Evolutionary conservation across 2,888 invertebrate species (phyloP).

Genomic region (Agrochola circellaris): DNA sequence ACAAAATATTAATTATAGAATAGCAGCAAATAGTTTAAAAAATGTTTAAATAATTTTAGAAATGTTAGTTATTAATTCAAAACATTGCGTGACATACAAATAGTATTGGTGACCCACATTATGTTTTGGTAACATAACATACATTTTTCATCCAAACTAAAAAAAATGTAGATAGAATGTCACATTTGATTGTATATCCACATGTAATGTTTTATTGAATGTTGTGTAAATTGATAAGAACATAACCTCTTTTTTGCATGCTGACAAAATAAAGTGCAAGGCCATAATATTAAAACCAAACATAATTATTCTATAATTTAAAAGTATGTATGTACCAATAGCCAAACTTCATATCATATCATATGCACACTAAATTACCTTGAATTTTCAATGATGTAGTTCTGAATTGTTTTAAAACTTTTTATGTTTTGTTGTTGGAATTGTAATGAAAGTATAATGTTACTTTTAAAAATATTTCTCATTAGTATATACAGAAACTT

Average conservation of each 20-base stretch:
- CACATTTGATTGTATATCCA: constrained; percentile 45
- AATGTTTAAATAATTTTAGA: background rate
- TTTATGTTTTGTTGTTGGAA: constrained; percentile 33
- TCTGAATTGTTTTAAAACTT: constrained; percentile 32
- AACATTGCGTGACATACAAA: constrained; percentile 43
- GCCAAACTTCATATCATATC: constrained; percentile 13
- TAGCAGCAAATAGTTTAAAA: background rate
- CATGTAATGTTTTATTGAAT: constrained; percentile 57
- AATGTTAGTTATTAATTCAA: constrained; percentile 33
- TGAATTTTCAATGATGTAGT: constrained; percentile 28
- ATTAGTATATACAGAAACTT: background rate
- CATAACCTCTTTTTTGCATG: constrained; percentile 74
- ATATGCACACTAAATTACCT: constrained; percentile 27
- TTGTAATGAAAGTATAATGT: constrained; percentile 9
- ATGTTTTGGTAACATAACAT: constrained; percentile 38
- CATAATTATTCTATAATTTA: constrained; percentile 12
- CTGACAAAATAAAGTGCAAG: constrained; percentile 66
- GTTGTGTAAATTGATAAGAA: constrained; percentile 62
- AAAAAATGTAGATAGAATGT: constrained; percentile 27
- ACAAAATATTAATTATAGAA: constrained; percentile 1
- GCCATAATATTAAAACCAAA: constrained; percentile 39
- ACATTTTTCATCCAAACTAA: constrained; percentile 26
- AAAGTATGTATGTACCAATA: constrained; percentile 31
- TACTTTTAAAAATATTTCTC: background rate
- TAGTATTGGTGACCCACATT: constrained; percentile 62